A percentile compares a stretch with the other conserved stretches of the same genome.
These are phyloP conservation scores for Chromoteleia sp. DNA, from an alignment of 2,888 invertebrate species.

Conservation along the genomic window DNA sequence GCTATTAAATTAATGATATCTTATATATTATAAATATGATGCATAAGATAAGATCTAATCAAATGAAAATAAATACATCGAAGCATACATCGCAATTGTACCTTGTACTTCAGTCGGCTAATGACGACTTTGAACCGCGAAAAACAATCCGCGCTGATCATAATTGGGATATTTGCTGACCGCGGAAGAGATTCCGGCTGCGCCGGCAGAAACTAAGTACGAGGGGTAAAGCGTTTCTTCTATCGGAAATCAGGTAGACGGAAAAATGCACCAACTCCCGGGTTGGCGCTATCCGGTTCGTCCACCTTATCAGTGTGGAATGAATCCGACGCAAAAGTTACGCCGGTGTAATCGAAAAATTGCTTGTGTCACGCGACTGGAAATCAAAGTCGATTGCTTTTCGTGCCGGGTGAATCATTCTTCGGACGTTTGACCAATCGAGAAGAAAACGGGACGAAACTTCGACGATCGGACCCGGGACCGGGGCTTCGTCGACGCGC, in stretches of 20 bases:
- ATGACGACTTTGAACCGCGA: neutral
- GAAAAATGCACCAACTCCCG: slow-evolving; percentile 54
- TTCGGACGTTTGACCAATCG: slow-evolving; percentile 50
- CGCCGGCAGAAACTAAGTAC: slow-evolving; percentile 47
- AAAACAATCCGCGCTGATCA: slow-evolving; percentile 43
- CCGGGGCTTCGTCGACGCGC: slow-evolving; percentile 35
- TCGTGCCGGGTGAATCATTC: slow-evolving; percentile 50
- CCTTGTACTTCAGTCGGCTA: no score
- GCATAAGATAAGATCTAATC: no score
- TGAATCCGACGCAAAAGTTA: slow-evolving; percentile 69
- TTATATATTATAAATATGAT: no score
- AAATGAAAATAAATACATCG: no score
- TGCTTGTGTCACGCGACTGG: slow-evolving; percentile 72
- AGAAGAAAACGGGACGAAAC: slow-evolving; percentile 55
- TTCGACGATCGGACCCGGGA: slow-evolving; percentile 12
- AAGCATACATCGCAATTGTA: no score
- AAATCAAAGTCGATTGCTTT: slow-evolving; percentile 74
- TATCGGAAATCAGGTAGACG: slow-evolving; percentile 67
- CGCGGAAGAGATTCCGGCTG: slow-evolving; percentile 48
- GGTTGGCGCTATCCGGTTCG: slow-evolving; percentile 45
- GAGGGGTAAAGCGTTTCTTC: slow-evolving; percentile 43
- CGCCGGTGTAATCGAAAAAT: slow-evolving; percentile 73
- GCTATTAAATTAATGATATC: no score
- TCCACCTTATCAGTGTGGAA: slow-evolving; percentile 67
- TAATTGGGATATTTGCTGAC: slow-evolving; percentile 70